Base-by-base conservation (phyloP, 2,888 invertebrate species). In the Chelonus formosanus region DNA sequence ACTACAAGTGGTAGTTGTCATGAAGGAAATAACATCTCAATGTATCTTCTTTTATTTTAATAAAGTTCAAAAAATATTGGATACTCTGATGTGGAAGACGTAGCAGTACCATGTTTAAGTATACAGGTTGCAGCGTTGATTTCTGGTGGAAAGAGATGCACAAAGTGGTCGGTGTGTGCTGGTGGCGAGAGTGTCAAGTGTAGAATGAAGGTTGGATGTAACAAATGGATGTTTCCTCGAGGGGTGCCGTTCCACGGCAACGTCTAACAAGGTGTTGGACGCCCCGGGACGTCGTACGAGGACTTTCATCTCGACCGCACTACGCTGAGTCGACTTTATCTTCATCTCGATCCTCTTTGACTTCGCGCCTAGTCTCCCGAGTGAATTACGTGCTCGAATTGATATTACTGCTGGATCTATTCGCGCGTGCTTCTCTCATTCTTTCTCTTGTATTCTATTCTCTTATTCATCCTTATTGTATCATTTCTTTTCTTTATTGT, bases 201-300 rank as follows among this genome's bases (percentile, higher is more conserved):
- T 60, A 67, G 66, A 70, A 73, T 71, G 71, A 65, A 70, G 68
- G 66, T 60, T 65, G 56, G 67, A 44, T 71, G 69, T 80, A 80
- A 82, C 76, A 81, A 82, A 82, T 81, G 80, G 77, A 78, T 76
- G 72, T 76, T 78, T 77, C 77, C 77, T 77, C 75, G 60, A 66
- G 67, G 72, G 72, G 70, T 62, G 67, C 67, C 63, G 57, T 58
- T 52, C 63, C 56, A 54, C 61, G 61, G 50, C 35, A 67, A 65
- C 77, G 78, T 80, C 78, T 80, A 82, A 82, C 81, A 80, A 82
- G 80, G 78, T 80, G 82, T 81, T 76, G 76, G 78, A 74, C 78
- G 76, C 78, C 76, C 75, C 78, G 75, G 78, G 80, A 78, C 71
- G 76, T 74, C 71, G 67, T 61, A 70, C 32, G 34, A 62, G 45